Evolutionary conservation across 2,113 vertebrate genomes (phyloP).

Genomic region (Cyrtonyx montezumae): DNA sequence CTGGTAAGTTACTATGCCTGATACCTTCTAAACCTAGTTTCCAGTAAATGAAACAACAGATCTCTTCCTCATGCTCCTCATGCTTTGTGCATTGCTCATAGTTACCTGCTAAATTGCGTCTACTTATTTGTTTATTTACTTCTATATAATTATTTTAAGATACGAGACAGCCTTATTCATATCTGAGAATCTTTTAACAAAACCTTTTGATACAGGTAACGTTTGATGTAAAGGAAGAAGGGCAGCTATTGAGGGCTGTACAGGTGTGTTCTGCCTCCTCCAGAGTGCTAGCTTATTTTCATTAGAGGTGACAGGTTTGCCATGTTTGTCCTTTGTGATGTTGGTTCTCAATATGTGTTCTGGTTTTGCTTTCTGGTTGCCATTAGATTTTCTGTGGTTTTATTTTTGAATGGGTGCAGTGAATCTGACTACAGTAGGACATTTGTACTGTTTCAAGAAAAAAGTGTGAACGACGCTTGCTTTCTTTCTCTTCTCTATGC

Average conservation of each 20-base stretch:
- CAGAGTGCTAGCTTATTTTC: conserved; percentile 64
- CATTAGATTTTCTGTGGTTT: neutral
- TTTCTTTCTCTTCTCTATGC: neutral
- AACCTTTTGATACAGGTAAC: conserved; percentile 91
- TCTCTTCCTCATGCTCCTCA: neutral
- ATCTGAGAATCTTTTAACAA: conserved; percentile 79
- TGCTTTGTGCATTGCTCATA: neutral
- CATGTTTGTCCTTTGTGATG: conserved; percentile 55
- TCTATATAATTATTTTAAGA: neutral
- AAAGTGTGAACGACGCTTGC: conserved; percentile 59
- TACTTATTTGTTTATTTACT: neutral
- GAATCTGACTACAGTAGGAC: neutral
- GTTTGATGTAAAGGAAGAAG: conserved; percentile 93
- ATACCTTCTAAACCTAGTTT: neutral
- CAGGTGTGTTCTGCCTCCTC: conserved; percentile 87
- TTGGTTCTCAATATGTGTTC: conserved; percentile 33
- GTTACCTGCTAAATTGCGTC: neutral
- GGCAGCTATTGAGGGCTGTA: conserved; percentile 81
- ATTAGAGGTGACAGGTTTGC: conserved; percentile 79
- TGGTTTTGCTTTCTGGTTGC: conserved; percentile 28
- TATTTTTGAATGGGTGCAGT: conserved; percentile 40
- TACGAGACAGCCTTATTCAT: neutral
- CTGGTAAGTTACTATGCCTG: neutral
- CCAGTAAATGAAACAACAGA: neutral
- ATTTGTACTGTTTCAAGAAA: neutral